phyloP scores from a whole-genome alignment of 2,888 invertebrate species.

The Cerastis leucographa region DNA sequence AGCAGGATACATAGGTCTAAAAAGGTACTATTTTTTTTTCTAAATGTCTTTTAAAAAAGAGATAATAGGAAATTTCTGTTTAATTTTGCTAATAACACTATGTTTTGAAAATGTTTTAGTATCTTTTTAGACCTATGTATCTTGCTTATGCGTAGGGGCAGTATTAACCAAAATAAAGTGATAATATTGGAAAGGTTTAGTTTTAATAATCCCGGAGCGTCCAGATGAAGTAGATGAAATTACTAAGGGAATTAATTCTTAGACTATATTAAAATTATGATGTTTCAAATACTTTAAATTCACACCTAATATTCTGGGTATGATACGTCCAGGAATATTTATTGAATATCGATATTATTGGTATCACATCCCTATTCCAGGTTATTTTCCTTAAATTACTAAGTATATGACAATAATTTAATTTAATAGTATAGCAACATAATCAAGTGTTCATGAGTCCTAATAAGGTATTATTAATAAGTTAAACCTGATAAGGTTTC shows the following conservation, averaged over 20 bases:
- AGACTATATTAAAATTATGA: neutral
- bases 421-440: neutral
- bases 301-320: neutral
- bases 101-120: no score
- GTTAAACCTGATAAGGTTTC: no score
- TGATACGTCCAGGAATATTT: neutral
- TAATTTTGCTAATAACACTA: no score
- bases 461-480: neutral
- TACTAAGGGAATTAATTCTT: neutral
- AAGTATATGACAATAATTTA: neutral
- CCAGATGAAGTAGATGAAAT: neutral
- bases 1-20: no score
- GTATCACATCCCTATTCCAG: conserved; percentile 3
- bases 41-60: no score
- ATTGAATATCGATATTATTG: conserved; percentile 23
- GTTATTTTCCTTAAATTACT: conserved; percentile 30
- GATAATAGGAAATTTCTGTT: no score
- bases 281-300: neutral
- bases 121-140: no score
- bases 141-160: no score
- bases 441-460: neutral
- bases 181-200: neutral
- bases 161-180: neutral
- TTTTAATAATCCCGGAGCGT: neutral
- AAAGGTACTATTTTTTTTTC: no score